phyloP scores from a whole-genome alignment of 2,113 vertebrate species.

The Ovis canadensis region DNA sequence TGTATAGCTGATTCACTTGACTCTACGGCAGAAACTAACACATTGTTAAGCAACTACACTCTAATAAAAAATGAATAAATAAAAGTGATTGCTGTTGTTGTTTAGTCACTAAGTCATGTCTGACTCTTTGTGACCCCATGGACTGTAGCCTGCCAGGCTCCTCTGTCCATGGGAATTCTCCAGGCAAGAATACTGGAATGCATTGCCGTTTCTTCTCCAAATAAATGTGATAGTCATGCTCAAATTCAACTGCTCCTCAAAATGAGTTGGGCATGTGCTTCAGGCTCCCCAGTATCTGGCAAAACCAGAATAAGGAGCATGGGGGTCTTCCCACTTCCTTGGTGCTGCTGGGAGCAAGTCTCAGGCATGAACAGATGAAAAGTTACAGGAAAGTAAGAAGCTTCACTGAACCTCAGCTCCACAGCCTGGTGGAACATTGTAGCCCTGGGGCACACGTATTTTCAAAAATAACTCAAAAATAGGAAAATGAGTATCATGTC shows the following conservation, averaged over 20 bases:
- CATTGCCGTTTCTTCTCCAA: background rate
- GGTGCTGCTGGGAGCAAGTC: background rate
- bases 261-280: background rate
- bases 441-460: background rate
- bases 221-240: background rate
- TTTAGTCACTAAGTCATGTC: rapidly evolving
- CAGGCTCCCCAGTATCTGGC: background rate
- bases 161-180: background rate
- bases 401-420: background rate
- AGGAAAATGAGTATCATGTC: background rate
- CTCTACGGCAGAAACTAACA: background rate
- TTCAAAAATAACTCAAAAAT: background rate
- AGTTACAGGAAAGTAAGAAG: background rate
- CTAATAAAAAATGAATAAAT: background rate
- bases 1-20: background rate
- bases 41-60: background rate
- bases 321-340: rapidly evolving
- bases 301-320: background rate
- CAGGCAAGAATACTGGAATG: background rate
- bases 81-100: background rate
- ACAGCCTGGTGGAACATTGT: background rate
- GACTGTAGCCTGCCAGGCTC: background rate
- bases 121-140: background rate
- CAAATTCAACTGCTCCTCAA: background rate
- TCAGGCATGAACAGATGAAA: background rate